phyloP scores from a whole-genome alignment of 1,140 invertebrate species.

The Neoseiulus cucumeris region DNA sequence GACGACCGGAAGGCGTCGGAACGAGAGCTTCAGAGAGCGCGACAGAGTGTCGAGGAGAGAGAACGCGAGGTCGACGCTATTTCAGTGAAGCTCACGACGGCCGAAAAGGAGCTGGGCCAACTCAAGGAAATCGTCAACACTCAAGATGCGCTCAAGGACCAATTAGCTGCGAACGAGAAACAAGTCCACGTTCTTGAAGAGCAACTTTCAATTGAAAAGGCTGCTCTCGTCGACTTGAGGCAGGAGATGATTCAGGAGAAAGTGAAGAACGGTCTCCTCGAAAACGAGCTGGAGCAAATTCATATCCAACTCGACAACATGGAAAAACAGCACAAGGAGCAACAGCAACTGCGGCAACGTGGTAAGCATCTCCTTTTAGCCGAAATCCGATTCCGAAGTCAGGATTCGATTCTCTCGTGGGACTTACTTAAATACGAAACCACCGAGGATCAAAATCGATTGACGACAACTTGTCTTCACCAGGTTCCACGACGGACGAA shows the following conservation, averaged over 20 bases:
- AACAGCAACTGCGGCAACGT: not conserved
- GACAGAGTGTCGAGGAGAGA: not conserved
- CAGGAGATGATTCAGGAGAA: slow-evolving; percentile 10
- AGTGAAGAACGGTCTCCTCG: not conserved
- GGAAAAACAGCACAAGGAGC: slow-evolving; percentile 2
- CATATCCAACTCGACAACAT: slow-evolving; percentile 5
- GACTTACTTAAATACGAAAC: too few relatives aligned
- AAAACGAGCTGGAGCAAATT: not conserved
- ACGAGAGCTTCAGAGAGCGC: not conserved
- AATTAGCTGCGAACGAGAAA: not conserved
- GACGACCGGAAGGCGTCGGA: not conserved
- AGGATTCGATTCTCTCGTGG: too few relatives aligned
- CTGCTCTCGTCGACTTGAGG: not conserved
- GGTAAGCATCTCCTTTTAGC: too few relatives aligned
- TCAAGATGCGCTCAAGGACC: not conserved
- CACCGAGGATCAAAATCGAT: too few relatives aligned
- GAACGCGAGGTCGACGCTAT: not conserved
- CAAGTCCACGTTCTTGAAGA: not conserved
- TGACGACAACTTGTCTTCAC: too few relatives aligned
- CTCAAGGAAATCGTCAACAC: not conserved
- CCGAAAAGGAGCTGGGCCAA: not conserved
- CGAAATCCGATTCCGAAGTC: too few relatives aligned
- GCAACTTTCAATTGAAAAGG: not conserved
- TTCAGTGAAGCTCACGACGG: not conserved
- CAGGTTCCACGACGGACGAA: not conserved